phyloP scores from a whole-genome alignment of 1,140 invertebrate genomes.

The Drosophila simulans region DNA sequence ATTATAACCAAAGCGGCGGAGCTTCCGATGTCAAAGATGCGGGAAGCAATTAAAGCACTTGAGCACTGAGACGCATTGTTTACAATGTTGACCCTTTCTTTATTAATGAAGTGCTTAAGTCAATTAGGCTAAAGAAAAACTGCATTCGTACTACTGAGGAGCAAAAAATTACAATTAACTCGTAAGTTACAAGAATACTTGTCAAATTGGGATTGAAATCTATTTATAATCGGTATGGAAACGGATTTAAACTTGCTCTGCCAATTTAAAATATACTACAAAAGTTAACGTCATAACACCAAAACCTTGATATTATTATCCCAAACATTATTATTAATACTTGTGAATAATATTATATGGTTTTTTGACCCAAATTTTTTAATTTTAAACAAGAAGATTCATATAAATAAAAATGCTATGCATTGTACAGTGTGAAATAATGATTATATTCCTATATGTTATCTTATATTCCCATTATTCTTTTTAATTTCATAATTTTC shows the following conservation, averaged over 20 bases:
- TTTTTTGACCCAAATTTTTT: too few species aligned
- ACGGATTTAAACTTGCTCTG: too few species aligned
- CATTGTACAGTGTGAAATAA: too few species aligned
- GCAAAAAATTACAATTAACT: not conserved
- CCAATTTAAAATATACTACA: not conserved
- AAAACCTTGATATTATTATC: too few species aligned
- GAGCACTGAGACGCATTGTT: slow-evolving; percentile 56
- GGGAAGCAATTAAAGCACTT: slow-evolving; percentile 77
- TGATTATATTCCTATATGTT: too few species aligned
- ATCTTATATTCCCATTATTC: too few species aligned
- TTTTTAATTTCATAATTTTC: too few species aligned
- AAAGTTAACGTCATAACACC: too few species aligned
- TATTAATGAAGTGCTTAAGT: slow-evolving; percentile 61
- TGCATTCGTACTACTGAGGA: slow-evolving; percentile 4
- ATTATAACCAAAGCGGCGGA: slow-evolving; percentile 53
- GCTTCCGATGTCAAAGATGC: slow-evolving; percentile 79
- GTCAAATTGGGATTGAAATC: not conserved
- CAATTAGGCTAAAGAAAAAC: slow-evolving; percentile 37
- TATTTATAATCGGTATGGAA: not conserved
- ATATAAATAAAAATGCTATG: too few species aligned
- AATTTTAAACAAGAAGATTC: too few species aligned
- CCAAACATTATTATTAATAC: not conserved
- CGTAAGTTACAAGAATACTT: not conserved
- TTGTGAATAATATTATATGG: not conserved
- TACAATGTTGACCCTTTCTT: slow-evolving; percentile 45